Base-by-base conservation (phyloP, 2,113 vertebrate genomes). In the Lepus europaeus region DNA sequence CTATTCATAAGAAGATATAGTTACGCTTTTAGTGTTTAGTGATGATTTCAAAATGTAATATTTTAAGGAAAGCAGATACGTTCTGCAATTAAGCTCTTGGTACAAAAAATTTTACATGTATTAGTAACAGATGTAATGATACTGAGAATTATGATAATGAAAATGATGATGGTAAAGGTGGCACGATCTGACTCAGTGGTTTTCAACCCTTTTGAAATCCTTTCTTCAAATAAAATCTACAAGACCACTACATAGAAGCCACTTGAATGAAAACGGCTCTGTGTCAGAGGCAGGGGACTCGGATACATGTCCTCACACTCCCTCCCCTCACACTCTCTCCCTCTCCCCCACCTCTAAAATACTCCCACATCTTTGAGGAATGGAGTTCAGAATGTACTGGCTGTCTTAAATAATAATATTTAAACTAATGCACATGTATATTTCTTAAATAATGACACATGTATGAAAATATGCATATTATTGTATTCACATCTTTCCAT, bases 371-470 rank as follows among this genome's bases (percentile, higher is more conserved):
- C 45, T 72, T 39, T 4, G 36, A 81, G 68, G 53, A 63, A 31
- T 22, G 85, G 31, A 77, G 25, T n/a, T 45, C 61, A 53, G 56
- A 86, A 72, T 51, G 45, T 45, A 45, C 45, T 45, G 45, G 45
- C 45, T 45, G 45, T 96, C 31, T 25, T 87, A 22, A 56, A 20
- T 80, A 20, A 66, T 53, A 66, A 77, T 73, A 59, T 16, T 29
- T 29, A 79, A 91, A 73, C 45, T 45, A 45, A 45, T 7, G 9
- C 19, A 92, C 94, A 69, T 82, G 5, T 96, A 20, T 80, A 20
- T 91, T 85, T 74, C 33, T 91, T 89, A 95, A 93, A 87, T 95
- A 81, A 82, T 59, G 82, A 66, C 17, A 51, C 33, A 66, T 79
- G 23, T 87, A 39, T 89, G 76, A 91, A 90, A 87, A 56, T 82